Conservation (phyloP, 2,113 vertebrate species). For the Motacilla alba region DNA sequence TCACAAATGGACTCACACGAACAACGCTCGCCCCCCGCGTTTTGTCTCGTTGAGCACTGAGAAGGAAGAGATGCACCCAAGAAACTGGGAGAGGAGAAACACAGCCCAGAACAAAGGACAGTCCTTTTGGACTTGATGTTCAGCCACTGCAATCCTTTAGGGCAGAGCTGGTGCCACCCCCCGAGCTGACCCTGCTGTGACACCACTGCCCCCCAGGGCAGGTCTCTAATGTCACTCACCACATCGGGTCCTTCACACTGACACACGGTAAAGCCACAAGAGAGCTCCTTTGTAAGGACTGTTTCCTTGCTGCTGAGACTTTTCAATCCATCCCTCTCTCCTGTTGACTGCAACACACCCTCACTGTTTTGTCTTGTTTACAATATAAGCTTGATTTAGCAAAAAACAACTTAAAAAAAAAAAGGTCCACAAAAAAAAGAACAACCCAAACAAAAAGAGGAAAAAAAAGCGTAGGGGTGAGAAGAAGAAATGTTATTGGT, state of each 20-base stretch:
- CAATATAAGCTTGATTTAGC: constrained; percentile 64
- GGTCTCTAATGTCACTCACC: background rate
- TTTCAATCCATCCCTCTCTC: constrained; percentile 34
- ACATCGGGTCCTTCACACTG: constrained; percentile 11
- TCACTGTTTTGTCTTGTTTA: constrained; percentile 71
- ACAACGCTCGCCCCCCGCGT: background rate
- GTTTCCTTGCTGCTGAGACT: constrained; percentile 58
- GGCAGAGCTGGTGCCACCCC: background rate
- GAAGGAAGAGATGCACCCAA: background rate
- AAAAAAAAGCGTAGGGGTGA: background rate
- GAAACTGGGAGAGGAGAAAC: constrained; percentile 6
- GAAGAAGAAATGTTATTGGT: constrained; percentile 62
- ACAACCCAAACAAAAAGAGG: background rate
- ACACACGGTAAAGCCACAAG: constrained; percentile 10
- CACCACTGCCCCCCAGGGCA: background rate
- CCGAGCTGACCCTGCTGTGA: background rate
- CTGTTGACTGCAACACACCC: constrained; percentile 47
- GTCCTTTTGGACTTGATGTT: constrained; percentile 49
- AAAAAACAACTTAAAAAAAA: constrained; percentile 1
- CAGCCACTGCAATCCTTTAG: background rate
- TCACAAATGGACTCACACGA: background rate
- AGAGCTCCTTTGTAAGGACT: constrained; percentile 50
- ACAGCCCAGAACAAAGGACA: constrained; percentile 34
- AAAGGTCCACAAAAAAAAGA: background rate
- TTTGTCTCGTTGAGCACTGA: background rate